A percentile compares a stretch with the other conserved stretches of the same genome.
These are phyloP conservation scores for Epizoanthus rinbou DNA, from an alignment of 92 coral and sea anemone genomes.

Conservation along the genomic window DNA sequence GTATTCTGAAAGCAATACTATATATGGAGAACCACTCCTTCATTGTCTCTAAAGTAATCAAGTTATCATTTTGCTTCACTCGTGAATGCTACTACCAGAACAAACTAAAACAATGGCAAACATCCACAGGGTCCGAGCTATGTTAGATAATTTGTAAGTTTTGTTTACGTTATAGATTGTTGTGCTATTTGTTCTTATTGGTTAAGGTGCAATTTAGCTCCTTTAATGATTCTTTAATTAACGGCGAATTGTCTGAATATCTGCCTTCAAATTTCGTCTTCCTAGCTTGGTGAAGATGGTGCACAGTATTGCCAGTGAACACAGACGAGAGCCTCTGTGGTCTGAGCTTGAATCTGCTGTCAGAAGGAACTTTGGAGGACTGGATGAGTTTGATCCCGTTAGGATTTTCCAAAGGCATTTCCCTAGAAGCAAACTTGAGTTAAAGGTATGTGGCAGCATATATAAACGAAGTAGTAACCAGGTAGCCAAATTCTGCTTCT, in stretches of 20 bases:
- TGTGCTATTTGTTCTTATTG: not conserved
- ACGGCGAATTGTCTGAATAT: no score
- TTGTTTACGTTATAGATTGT: not conserved
- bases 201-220: no score
- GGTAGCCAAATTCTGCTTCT: not conserved
- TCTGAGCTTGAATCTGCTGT: constrained; percentile 75
- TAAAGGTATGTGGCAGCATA: constrained; percentile 3
- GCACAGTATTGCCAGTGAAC: constrained; percentile 60
- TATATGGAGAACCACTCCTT: not conserved
- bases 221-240: no score
- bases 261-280: no score
- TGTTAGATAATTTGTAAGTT: not conserved
- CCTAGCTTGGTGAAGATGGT: constrained; percentile 85
- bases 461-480: not conserved
- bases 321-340: constrained; percentile 57
- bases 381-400: constrained; percentile 79
- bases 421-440: not conserved
- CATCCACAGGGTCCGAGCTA: no score
- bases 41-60: not conserved
- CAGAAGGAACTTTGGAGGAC: constrained; percentile 84
- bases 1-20: no score
- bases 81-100: no score
- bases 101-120: no score
- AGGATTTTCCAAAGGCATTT: constrained; percentile 54
- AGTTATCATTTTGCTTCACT: no score